Evolutionary conservation across 2,113 vertebrate genomes (phyloP).

Genomic region (Dasypus novemcinctus): DNA sequence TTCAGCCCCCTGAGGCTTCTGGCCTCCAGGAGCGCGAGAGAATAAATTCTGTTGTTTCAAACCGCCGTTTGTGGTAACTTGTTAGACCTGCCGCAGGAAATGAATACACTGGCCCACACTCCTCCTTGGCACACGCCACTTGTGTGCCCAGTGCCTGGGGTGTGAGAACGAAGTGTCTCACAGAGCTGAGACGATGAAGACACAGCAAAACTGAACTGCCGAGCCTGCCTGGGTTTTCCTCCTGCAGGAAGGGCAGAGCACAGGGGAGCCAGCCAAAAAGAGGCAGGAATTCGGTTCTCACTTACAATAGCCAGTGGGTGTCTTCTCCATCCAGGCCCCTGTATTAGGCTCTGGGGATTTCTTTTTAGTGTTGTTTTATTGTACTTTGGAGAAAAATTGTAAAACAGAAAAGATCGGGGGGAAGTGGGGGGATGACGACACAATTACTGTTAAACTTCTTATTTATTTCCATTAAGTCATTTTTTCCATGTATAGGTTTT

Average conservation of each 20-base stretch:
- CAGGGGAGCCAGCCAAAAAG: neutral
- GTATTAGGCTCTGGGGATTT: neutral
- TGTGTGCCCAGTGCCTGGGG: neutral
- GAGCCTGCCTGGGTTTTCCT: rapidly evolving
- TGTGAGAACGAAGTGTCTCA: neutral
- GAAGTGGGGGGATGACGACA: too few species aligned
- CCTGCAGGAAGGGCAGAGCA: neutral
- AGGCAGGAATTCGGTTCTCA: neutral
- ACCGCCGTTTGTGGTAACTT: neutral
- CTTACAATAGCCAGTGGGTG: neutral
- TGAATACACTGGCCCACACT: neutral
- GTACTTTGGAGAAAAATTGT: neutral
- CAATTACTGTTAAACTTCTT: neutral
- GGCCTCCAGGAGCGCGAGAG: neutral
- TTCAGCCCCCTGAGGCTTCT: neutral
- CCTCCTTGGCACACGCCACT: too few species aligned
- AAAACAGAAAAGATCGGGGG: neutral
- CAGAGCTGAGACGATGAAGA: neutral
- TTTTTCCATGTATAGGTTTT: neutral
- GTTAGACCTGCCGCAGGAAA: neutral
- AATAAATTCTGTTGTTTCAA: neutral
- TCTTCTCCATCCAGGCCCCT: neutral
- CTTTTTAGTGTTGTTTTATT: neutral
- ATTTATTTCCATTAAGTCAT: neutral
- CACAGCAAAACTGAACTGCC: neutral